phyloP scores from a whole-genome alignment of 2,797 vertebrate genomes.

The Streptopelia turtur region DNA sequence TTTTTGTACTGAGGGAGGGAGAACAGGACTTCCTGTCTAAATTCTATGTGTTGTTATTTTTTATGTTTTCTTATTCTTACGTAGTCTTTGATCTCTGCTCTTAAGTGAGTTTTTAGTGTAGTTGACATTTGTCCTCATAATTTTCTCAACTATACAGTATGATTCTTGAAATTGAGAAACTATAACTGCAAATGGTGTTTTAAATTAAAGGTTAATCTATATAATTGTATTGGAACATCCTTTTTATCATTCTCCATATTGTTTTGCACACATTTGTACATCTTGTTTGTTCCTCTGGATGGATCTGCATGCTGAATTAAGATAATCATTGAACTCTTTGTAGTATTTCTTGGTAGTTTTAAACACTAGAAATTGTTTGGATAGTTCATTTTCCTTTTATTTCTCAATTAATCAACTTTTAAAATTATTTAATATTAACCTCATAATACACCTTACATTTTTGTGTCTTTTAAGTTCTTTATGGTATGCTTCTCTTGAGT shows the following conservation, averaged over 20 bases:
- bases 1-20: not conserved
- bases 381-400: not conserved
- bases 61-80: not conserved
- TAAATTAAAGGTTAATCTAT: not conserved
- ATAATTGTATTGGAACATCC: not conserved
- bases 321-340: not conserved
- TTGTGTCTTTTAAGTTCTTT: not conserved
- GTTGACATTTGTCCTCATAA: not conserved
- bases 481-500: rapidly evolving
- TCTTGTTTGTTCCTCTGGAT: not conserved
- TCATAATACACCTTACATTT: not conserved
- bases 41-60: not conserved
- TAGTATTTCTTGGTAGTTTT: not conserved
- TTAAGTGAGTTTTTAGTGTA: not conserved
- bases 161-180: not conserved
- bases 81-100: not conserved
- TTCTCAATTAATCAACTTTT: not conserved
- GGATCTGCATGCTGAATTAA: not conserved
- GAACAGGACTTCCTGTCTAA: not conserved
- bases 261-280: not conserved
- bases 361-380: not conserved
- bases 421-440: not conserved
- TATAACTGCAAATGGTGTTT: not conserved
- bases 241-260: not conserved
- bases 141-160: not conserved